A percentile compares a stretch with the other conserved stretches of the same genome.
Evolutionary conservation across 2,888 invertebrate species (phyloP).

Genomic region (Morpho helenor): DNA sequence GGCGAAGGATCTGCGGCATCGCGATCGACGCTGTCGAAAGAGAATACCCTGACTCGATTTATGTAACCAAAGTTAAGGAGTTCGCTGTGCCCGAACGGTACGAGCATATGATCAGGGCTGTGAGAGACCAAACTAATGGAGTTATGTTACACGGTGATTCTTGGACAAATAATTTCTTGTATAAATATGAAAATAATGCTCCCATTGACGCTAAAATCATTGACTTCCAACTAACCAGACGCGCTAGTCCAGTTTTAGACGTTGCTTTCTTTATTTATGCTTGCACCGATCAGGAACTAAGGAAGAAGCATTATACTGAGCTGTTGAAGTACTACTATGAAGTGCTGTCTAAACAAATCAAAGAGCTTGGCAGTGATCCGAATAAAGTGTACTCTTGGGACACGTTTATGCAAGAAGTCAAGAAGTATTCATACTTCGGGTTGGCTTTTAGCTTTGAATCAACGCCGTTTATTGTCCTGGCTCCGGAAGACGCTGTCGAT

Average conservation of each 20-base stretch:
- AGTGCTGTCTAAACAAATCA: slow-evolving; percentile 73
- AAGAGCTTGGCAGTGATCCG: slow-evolving; percentile 80
- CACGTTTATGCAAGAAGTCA: slow-evolving; percentile 73
- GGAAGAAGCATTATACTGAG: slow-evolving; percentile 78
- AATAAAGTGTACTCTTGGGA: slow-evolving; percentile 72
- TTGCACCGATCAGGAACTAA: slow-evolving; percentile 80
- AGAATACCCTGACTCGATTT: slow-evolving; percentile 80
- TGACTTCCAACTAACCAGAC: slow-evolving; percentile 84
- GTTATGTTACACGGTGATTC: slow-evolving; percentile 86
- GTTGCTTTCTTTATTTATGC: slow-evolving; percentile 74
- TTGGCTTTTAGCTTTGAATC: slow-evolving; percentile 81
- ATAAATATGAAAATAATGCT: slow-evolving; percentile 48
- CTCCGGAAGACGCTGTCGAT: slow-evolving; percentile 77
- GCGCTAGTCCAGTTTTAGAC: slow-evolving; percentile 79
- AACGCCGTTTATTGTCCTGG: slow-evolving; percentile 75
- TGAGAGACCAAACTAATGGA: slow-evolving; percentile 55
- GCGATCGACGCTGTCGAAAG: slow-evolving; percentile 82
- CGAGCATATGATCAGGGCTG: slow-evolving; percentile 65
- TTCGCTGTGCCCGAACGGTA: slow-evolving; percentile 75
- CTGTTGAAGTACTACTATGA: slow-evolving; percentile 81
- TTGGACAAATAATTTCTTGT: slow-evolving; percentile 87
- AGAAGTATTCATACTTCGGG: slow-evolving; percentile 77
- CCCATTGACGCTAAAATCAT: slow-evolving; percentile 78
- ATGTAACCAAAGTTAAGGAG: slow-evolving; percentile 75
- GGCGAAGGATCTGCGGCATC: slow-evolving; percentile 68